Evolutionary conservation across 2,888 invertebrate species (phyloP), one percentile per base, ranked within the genome.

Genomic region (Trachelus tabidus): DNA sequence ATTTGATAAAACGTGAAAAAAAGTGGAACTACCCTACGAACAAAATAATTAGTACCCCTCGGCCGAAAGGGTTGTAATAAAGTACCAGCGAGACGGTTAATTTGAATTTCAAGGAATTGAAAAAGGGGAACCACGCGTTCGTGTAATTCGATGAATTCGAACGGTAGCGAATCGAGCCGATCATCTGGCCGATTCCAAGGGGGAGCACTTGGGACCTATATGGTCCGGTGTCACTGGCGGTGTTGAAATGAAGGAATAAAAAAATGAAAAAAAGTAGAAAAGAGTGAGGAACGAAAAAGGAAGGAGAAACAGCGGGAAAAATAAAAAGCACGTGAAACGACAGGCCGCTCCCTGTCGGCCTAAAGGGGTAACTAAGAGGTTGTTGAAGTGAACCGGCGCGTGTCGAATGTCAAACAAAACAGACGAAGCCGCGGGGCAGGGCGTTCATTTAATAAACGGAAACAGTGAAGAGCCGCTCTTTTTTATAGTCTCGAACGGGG

Each of bases 121-220:
- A 56, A 56, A 56, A 23, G 56, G 4, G 40, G 56, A 56, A 23
- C 56, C 56, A 56, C 23, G 56, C 23, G 56, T 56, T 56, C 56
- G 1, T 56, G 56, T 56, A 56, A 56, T 56, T 56, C 56, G 56
- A 56, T 56, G 56, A 56, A 56, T 56, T 56, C 56, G 23, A 56
- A 56, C 56, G 56, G 56, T 56, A 56, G 56, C 56, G 69, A 76
- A 76, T 56, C 34, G 34, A 71, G 71, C 73, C 68, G 31, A 34
- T 76, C 34, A 40, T n/a, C 33, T 34, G n/a, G 37, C 68, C 68
- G 37, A 76, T 69, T 76, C 31, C 71, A 69, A 71, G 30, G 73
- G 69, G 40, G 31, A 33, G 11, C 15, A 74, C n/a, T 34, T 33
- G 37, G 34, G 30, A 3, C 91, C 92, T 12, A 92, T 56, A 56